Percentiles rank a stretch among this genome's conserved stretches.
Conservation (phyloP, 2,797 vertebrate species). For the Meda fulgida region DNA sequence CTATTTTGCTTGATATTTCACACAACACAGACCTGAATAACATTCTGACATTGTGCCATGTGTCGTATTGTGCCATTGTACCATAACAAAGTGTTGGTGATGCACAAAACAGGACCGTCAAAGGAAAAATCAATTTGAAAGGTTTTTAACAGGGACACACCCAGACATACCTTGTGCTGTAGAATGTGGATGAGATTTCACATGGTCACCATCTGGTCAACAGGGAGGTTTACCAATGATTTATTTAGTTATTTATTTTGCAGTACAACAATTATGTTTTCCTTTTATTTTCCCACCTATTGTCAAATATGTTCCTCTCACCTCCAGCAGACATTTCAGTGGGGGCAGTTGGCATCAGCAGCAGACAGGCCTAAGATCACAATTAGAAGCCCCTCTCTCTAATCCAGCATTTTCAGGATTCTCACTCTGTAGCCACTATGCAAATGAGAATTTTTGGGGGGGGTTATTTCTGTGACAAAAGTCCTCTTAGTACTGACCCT, state of each 20-base stretch:
- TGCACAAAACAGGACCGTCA: background rate
- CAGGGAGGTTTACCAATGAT: slow-evolving; percentile 48
- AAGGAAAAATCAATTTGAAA: slow-evolving; percentile 32
- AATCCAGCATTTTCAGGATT: slow-evolving; percentile 18
- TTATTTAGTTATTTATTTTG: slow-evolving; percentile 9
- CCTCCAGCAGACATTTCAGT: slow-evolving; percentile 48
- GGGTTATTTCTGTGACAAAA: slow-evolving; percentile 35
- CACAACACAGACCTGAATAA: slow-evolving; percentile 13
- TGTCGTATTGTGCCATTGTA: too few species aligned
- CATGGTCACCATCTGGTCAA: slow-evolving; percentile 34
- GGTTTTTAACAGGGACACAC: slow-evolving; percentile 30
- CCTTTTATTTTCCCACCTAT: slow-evolving; percentile 47
- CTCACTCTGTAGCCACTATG: background rate
- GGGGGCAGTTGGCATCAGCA: slow-evolving; percentile 43
- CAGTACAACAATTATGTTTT: slow-evolving; percentile 36
- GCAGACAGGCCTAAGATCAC: slow-evolving; percentile 35
- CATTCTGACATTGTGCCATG: background rate
- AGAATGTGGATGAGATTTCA: slow-evolving; percentile 38
- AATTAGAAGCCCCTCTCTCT: slow-evolving; percentile 27
- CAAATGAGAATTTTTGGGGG: slow-evolving; percentile 41
- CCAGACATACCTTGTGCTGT: slow-evolving; percentile 14
- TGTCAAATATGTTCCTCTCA: slow-evolving; percentile 54
- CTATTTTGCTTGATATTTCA: slow-evolving; percentile 24
- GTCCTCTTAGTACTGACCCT: slow-evolving; percentile 5
- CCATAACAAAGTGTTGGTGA: slow-evolving; percentile 11